phyloP scores from a whole-genome alignment of 2,888 invertebrate species.

The Metacarcinus magister region DNA sequence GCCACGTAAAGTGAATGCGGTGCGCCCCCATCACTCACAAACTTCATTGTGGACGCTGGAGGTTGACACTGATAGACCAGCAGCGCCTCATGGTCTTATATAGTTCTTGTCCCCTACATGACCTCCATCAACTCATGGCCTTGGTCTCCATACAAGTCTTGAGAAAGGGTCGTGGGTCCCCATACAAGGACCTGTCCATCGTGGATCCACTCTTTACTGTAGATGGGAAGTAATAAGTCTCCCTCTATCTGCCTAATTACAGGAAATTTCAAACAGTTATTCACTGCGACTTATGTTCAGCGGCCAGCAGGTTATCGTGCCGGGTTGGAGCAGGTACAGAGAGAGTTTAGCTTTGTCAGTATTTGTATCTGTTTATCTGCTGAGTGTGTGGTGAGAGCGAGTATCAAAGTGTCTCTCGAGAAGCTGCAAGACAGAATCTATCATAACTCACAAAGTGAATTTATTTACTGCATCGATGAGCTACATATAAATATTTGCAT shows the following conservation, averaged over 20 bases:
- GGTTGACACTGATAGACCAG: neutral
- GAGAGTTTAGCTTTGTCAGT: too few relatives aligned
- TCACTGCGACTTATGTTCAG: neutral
- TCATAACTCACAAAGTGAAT: too few relatives aligned
- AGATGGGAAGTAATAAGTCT: neutral
- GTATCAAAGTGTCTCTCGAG: too few relatives aligned
- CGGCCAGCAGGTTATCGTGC: neutral
- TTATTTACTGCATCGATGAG: too few relatives aligned
- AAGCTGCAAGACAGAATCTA: too few relatives aligned
- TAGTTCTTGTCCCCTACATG: constrained; percentile 54
- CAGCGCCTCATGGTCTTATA: constrained; percentile 49
- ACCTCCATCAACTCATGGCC: constrained; percentile 5
- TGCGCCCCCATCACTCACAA: constrained; percentile 19
- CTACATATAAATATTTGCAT: neutral
- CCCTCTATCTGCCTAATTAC: neutral
- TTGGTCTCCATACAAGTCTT: constrained; percentile 32
- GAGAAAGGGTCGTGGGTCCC: neutral
- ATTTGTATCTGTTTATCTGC: too few relatives aligned
- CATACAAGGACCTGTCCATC: constrained; percentile 1
- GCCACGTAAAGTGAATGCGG: neutral
- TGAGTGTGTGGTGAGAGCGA: too few relatives aligned
- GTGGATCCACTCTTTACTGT: neutral
- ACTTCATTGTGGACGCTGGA: constrained; percentile 54
- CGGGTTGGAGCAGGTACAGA: neutral
- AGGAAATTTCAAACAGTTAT: neutral